These are phyloP conservation scores for Scortum barcoo DNA, from an alignment of 2,113 vertebrate genomes.

Conservation along the genomic window DNA sequence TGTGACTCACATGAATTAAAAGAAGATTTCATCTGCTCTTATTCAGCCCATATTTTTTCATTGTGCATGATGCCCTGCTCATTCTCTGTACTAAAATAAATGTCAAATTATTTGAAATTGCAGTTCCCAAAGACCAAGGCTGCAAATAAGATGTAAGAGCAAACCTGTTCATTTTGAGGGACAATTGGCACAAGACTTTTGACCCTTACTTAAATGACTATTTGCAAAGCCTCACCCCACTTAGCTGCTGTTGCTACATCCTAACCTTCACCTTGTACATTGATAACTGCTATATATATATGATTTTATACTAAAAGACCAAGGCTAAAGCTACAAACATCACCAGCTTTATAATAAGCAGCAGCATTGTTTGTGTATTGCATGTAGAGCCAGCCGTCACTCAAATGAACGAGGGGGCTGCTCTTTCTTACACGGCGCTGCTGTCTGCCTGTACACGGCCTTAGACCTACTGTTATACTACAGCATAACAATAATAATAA, in stretches of 20 bases:
- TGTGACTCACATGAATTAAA: conserved; percentile 28
- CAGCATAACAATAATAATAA: too few relatives aligned
- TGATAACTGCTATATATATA: too few relatives aligned
- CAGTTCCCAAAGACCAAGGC: conserved; percentile 1
- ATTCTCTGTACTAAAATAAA: conserved; percentile 3
- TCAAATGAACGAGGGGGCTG: too few relatives aligned
- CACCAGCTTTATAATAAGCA: neutral
- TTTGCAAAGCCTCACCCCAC: neutral
- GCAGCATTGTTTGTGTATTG: neutral
- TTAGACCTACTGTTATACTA: too few relatives aligned
- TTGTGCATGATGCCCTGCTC: neutral
- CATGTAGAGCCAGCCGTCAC: neutral
- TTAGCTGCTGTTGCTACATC: neutral
- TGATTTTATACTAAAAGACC: neutral
- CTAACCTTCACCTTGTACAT: too few relatives aligned
- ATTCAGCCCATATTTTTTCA: conserved; percentile 16
- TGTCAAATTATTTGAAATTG: conserved; percentile 40
- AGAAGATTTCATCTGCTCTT: conserved; percentile 29
- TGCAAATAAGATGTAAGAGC: conserved; percentile 10
- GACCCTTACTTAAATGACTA: neutral
- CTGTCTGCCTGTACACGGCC: too few relatives aligned
- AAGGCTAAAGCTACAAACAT: neutral
- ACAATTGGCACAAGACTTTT: neutral
- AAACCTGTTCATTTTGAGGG: conserved; percentile 1
- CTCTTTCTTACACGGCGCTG: too few relatives aligned